Evolutionary conservation across 2,113 vertebrate species (phyloP).

Genomic region (Alligator mississippiensis): DNA sequence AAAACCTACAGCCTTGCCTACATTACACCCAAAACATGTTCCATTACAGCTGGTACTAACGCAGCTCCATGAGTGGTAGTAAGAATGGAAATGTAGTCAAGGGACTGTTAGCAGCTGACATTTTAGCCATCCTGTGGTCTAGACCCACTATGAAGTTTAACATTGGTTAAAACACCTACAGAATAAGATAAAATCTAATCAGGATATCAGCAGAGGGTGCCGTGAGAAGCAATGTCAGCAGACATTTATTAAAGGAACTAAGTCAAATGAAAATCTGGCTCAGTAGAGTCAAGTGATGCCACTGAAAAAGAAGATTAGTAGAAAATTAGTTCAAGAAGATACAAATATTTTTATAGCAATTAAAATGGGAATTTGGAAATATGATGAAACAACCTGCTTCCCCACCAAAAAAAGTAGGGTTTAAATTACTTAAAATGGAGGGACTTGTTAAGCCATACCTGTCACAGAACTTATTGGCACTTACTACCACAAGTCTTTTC

Average conservation of each 20-base stretch:
- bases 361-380: neutral
- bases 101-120: neutral
- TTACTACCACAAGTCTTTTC: neutral
- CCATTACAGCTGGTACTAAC: neutral
- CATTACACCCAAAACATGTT: neutral
- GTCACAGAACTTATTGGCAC: neutral
- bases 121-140: neutral
- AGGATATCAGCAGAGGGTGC: neutral
- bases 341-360: neutral
- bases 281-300: neutral
- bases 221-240: neutral
- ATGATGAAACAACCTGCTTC: neutral
- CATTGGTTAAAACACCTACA: neutral
- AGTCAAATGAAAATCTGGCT: neutral
- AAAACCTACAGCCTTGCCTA: neutral
- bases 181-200: neutral
- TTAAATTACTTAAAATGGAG: neutral
- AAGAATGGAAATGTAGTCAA: neutral
- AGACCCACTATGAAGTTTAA: neutral
- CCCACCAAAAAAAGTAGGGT: neutral
- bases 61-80: neutral
- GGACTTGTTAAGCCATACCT: neutral
- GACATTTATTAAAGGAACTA: neutral
- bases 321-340: neutral
- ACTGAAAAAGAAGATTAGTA: neutral